Percentiles rank a stretch among this genome's conserved stretches.
Evolutionary conservation across 2,888 invertebrate genomes (phyloP).

Genomic region (Sialis lutaria): DNA sequence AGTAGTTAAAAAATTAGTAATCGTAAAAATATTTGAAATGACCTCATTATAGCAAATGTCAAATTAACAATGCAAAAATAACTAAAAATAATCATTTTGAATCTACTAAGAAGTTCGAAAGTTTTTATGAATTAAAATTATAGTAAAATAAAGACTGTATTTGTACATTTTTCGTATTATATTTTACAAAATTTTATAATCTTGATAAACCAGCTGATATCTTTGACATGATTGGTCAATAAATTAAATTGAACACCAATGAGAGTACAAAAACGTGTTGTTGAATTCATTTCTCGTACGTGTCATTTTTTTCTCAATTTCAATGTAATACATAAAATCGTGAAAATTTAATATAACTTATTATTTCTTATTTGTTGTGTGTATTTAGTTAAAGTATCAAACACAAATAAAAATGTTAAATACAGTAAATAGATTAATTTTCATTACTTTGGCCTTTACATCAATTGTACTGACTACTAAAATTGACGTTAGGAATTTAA

Average conservation of each 20-base stretch:
- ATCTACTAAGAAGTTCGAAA: no score
- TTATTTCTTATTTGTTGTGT: not conserved
- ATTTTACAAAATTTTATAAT: no score
- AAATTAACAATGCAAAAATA: no score
- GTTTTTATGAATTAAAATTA: no score
- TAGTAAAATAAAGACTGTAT: no score
- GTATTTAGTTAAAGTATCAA: not conserved
- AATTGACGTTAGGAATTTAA: conserved; percentile 24
- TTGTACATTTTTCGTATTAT: no score
- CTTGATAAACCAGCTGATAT: not conserved
- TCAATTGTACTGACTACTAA: conserved; percentile 9
- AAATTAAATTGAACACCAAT: not conserved
- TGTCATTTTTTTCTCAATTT: not conserved
- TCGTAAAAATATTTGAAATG: no score
- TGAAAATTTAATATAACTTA: not conserved
- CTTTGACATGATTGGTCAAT: not conserved
- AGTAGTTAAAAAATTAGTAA: no score
- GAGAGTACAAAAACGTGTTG: conserved; percentile 1
- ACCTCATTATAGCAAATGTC: no score
- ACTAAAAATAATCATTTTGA: no score
- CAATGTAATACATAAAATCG: not conserved
- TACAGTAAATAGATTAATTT: not conserved
- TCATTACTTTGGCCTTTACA: not conserved
- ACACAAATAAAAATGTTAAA: not conserved
- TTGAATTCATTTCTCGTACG: not conserved